A percentile compares a stretch with the other conserved stretches of the same genome.
Conservation (phyloP, 2,888 invertebrate species). For the Hofmannophila pseudospretella region DNA sequence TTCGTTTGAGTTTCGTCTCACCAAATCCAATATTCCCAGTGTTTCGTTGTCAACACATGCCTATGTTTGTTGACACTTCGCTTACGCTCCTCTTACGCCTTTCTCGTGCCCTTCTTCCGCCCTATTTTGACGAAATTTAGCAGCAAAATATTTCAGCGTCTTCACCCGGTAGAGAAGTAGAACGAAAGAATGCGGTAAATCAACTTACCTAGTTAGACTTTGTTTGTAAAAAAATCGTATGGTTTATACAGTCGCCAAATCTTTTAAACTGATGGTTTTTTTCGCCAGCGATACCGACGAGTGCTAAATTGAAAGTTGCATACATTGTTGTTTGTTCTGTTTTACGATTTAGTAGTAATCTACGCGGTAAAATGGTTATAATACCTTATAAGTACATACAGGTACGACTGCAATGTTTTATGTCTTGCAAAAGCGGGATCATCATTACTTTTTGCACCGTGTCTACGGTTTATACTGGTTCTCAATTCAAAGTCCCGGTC, state of each 20-base stretch:
- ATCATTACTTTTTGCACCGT: too few species aligned
- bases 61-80: conserved; percentile 23
- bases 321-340: conserved; percentile 8
- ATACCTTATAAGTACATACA: too few species aligned
- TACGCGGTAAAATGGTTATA: too few species aligned
- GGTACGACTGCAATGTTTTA: too few species aligned
- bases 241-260: too few species aligned
- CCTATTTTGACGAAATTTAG: conserved; percentile 16
- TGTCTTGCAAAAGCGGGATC: too few species aligned
- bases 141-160: conserved; percentile 21
- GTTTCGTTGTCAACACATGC: conserved; percentile 25
- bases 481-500: too few species aligned
- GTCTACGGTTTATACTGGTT: too few species aligned
- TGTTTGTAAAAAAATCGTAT: too few species aligned
- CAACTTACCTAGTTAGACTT: conserved; percentile 10
- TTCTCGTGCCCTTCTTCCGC: conserved; percentile 6
- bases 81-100: conserved; percentile 10
- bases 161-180: conserved; percentile 13
- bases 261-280: too few species aligned
- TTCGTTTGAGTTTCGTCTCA: conserved; percentile 19
- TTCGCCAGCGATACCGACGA: too few species aligned
- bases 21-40: conserved; percentile 29
- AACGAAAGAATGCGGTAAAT: conserved; percentile 20
- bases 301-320: too few species aligned
- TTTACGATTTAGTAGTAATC: neutral